A percentile compares a stretch with the other conserved stretches of the same genome.
These are phyloP conservation scores for Bradynema listronoti DNA, from an alignment of 1,140 invertebrate genomes.

Conservation along the genomic window DNA sequence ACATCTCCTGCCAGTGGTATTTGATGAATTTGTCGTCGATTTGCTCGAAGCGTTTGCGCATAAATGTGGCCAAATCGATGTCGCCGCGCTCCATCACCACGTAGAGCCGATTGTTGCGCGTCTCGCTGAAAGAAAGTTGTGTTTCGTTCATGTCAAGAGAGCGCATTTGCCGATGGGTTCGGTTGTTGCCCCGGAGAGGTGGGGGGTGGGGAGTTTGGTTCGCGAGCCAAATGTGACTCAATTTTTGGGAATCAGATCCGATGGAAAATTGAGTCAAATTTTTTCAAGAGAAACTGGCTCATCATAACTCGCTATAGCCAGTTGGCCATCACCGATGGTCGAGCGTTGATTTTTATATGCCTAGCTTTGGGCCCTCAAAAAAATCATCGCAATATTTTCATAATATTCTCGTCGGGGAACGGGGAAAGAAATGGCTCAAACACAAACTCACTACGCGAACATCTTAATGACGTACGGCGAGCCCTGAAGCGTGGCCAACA, in stretches of 20 bases:
- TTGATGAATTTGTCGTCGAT: constrained; percentile 67
- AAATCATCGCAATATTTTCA: no score
- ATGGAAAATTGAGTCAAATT: no score
- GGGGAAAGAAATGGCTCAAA: no score
- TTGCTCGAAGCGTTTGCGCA: constrained; percentile 62
- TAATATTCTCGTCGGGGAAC: no score
- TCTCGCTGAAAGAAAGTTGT: constrained; percentile 61
- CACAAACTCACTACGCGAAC: constrained; percentile 74
- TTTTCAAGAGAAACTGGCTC: constrained; percentile 4
- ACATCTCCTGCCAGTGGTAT: constrained; percentile 88
- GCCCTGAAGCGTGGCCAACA: constrained; percentile 75
- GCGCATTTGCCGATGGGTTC: no score
- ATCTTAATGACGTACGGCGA: constrained; percentile 74
- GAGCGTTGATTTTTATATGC: no score
- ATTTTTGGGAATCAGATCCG: background rate
- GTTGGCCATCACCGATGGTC: no score
- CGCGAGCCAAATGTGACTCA: background rate
- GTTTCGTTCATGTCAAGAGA: no score
- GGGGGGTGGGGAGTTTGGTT: no score
- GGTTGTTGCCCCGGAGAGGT: no score
- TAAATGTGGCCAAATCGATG: constrained; percentile 72
- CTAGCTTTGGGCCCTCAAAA: no score
- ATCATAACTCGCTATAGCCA: no score
- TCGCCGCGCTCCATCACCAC: constrained; percentile 88
- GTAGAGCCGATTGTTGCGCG: constrained; percentile 63